Evolutionary conservation across 1,140 invertebrate species (phyloP).

Genomic region (Anastatus disparis): DNA sequence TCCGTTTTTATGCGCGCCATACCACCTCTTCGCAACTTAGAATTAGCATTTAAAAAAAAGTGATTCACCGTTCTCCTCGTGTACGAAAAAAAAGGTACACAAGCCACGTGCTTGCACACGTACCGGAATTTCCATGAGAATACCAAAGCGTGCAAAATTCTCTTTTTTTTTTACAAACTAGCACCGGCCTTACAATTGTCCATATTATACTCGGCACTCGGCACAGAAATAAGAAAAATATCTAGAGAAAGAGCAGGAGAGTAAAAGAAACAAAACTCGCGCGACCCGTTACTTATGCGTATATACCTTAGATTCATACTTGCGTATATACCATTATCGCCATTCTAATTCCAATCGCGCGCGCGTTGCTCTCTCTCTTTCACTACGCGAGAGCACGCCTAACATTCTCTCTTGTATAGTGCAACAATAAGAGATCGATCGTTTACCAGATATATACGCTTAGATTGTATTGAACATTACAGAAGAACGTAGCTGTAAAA

Average conservation of each 20-base stretch:
- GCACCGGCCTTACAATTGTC: too few species aligned
- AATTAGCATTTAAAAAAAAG: too few species aligned
- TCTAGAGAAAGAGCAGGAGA: too few species aligned
- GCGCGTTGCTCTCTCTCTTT: too few species aligned
- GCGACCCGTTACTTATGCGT: conserved; percentile 27
- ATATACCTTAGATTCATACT: conserved; percentile 18
- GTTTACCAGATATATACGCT: too few species aligned
- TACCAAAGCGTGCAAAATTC: not conserved
- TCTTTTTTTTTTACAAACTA: too few species aligned
- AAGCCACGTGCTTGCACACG: too few species aligned
- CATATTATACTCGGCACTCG: too few species aligned
- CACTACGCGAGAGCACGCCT: conserved; percentile 23
- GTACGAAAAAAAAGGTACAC: too few species aligned
- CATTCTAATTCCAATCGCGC: conserved; percentile 50
- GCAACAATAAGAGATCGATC: conserved; percentile 28
- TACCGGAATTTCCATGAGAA: conserved; percentile 34
- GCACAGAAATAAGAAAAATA: too few species aligned
- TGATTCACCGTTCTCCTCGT: too few species aligned
- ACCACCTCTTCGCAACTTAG: not conserved
- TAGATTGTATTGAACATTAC: not conserved
- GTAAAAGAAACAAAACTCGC: not conserved
- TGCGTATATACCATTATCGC: conserved; percentile 45
- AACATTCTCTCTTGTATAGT: conserved; percentile 9
- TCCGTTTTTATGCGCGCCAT: not conserved
- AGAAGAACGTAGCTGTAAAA: too few species aligned